Evolutionary conservation across 1,140 invertebrate species (phyloP).

Genomic region (Phthorimaea operculella): DNA sequence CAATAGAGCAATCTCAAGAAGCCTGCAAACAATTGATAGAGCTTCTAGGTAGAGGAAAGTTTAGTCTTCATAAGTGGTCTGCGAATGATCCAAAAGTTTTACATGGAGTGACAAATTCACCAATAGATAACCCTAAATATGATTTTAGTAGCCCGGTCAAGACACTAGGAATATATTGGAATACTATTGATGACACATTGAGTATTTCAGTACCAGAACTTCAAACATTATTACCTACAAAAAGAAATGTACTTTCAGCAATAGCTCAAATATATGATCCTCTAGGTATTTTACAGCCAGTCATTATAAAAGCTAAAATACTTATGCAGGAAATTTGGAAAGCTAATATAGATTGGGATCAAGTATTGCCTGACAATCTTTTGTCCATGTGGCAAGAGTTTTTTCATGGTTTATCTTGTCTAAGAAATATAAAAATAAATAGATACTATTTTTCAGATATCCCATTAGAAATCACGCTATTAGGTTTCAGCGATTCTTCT

Average conservation of each 20-base stretch:
- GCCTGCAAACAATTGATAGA: slow-evolving; percentile 21
- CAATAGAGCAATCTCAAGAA: slow-evolving; percentile 5
- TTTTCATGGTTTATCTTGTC: slow-evolving; percentile 3
- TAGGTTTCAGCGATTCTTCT: slow-evolving; percentile 15
- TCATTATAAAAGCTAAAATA: too few species aligned
- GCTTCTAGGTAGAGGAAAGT: slow-evolving; percentile 19
- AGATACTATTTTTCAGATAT: too few species aligned
- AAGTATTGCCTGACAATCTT: slow-evolving; percentile 23
- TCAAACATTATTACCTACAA: slow-evolving; percentile 15
- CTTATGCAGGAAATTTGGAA: slow-evolving; percentile 48
- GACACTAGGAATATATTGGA: slow-evolving; percentile 15
- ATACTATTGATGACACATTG: slow-evolving; percentile 8
- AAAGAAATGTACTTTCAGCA: slow-evolving; percentile 29
- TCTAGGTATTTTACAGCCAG: slow-evolving; percentile 42
- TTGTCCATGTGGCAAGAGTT: slow-evolving; percentile 18
- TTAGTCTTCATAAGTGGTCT: slow-evolving; percentile 34
- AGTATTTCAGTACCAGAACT: slow-evolving; percentile 5
- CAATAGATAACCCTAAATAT: neutral
- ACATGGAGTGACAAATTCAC: neutral
- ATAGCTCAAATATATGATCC: slow-evolving; percentile 40
- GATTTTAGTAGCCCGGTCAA: slow-evolving; percentile 3
- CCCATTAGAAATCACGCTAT: slow-evolving; percentile 14
- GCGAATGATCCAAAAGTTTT: slow-evolving; percentile 21
- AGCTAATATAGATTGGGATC: slow-evolving; percentile 41
- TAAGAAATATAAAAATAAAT: slow-evolving; percentile 12